Conservation (phyloP, 2,797 vertebrate genomes). For the Melanotaenia maccullochi region DNA sequence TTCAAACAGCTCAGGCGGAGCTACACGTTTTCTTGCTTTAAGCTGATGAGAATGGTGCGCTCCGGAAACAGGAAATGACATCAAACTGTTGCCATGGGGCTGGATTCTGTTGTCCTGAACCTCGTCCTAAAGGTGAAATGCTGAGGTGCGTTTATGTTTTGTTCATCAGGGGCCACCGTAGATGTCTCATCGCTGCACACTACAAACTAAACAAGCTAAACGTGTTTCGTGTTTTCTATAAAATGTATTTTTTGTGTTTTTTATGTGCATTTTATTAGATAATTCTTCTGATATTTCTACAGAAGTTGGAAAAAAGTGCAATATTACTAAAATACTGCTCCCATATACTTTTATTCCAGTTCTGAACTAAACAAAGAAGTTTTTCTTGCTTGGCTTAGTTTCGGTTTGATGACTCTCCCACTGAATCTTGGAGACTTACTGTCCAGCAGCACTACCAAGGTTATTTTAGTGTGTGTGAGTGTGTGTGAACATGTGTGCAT, state of each 20-base stretch:
- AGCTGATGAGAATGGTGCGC: too few relatives aligned
- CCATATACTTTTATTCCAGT: neutral
- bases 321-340: neutral
- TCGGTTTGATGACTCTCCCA: neutral
- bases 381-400: neutral
- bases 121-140: too few relatives aligned
- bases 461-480: conserved; percentile 30
- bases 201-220: neutral
- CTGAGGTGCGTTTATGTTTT: neutral
- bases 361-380: neutral
- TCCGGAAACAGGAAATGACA: too few relatives aligned
- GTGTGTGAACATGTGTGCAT: conserved; percentile 22
- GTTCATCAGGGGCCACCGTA: neutral
- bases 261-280: neutral
- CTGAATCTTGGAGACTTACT: neutral
- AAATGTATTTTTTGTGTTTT: neutral
- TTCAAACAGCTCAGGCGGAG: neutral
- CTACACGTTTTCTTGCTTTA: neutral
- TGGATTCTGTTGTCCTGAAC: neutral
- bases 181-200: neutral
- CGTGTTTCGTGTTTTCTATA: neutral
- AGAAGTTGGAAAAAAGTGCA: neutral
- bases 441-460: neutral
- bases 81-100: too few relatives aligned
- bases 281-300: neutral